Evolutionary conservation across 2,797 vertebrate genomes (phyloP), one percentile per base, ranked within the genome.

Genomic region (Manis pentadactyla): DNA sequence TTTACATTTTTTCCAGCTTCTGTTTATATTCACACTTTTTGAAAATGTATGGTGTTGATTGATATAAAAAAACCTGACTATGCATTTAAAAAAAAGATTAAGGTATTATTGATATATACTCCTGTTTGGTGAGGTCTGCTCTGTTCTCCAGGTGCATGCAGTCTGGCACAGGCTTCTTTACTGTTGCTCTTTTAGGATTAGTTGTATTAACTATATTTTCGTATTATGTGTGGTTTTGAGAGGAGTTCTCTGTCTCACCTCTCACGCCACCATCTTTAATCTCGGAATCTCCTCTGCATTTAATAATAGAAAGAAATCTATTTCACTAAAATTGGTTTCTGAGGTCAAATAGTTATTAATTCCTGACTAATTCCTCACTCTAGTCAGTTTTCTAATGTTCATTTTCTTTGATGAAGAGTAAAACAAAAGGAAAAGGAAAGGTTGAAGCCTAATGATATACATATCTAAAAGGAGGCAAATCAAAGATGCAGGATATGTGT

Each of bases 291-390:
- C 64, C 53, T 87, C 25, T 83, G 19, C 5, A 55, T 85, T 94
- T 90, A 94, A 95, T 87, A 79, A 84, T 39, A 93, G 27, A 85
- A 92, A 88, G 25, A 90, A 89, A 83, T 25, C 23, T 34, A n/a
- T 74, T 95, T 90, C 23, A 96, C 92, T 90, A 92, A 96, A 95
- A 77, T 68, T 86, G 57, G 69, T 68, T 96, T 92, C 59, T 92
- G 53, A 95, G 94, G 90, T 95, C 68, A 92, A 7, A 49, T 4
- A 79, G 46, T 83, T 81, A 95, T 83, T 81, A 94, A 91, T 95
- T 93, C 61, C 10, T 82, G 82, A 87, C 27, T 87, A 71, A 79
- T 89, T 75, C 15, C 2, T 49, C 37, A 77, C 14, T 79, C 21
- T 83, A 71, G 21, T 51, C 23, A 93, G 55, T 84, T 93, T 97